Evolutionary conservation across 1,140 invertebrate genomes (phyloP).

Genomic region (Phymastichus coffea): DNA sequence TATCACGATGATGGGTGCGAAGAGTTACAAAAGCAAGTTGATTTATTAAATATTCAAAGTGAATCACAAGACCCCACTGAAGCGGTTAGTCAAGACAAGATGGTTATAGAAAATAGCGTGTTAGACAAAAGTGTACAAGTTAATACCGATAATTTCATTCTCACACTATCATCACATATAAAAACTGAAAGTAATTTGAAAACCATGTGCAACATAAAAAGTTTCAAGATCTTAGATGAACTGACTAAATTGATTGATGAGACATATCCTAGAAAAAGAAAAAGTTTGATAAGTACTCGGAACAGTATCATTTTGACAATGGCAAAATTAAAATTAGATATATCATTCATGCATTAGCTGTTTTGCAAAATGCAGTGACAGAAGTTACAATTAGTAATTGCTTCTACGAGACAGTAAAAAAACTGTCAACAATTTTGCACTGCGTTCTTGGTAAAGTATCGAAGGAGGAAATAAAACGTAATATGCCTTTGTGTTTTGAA

Average conservation of each 20-base stretch:
- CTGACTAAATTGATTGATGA: background rate
- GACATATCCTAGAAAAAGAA: background rate
- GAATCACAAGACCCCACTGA: background rate
- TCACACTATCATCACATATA: conserved; percentile 11
- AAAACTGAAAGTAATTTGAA: conserved; percentile 16
- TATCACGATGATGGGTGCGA: background rate
- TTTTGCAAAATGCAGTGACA: background rate
- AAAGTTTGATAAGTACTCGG: background rate
- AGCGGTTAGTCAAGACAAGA: background rate
- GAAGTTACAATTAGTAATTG: background rate
- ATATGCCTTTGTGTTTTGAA: background rate
- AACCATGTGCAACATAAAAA: conserved; percentile 2
- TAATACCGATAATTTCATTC: conserved; percentile 14
- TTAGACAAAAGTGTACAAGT: conserved; percentile 19
- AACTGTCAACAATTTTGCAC: background rate
- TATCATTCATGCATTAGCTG: background rate
- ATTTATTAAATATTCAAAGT: background rate
- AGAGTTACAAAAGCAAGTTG: background rate
- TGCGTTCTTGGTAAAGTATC: background rate
- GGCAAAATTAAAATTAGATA: conserved; percentile 11
- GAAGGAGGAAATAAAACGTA: background rate
- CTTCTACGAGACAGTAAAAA: conserved; percentile 2
- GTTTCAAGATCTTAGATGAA: conserved; percentile 9
- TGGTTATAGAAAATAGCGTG: background rate
- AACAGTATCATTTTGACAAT: conserved; percentile 2